Evolutionary conservation across 2,113 vertebrate genomes (phyloP).

Genomic region (Nyctibius bracteatus): DNA sequence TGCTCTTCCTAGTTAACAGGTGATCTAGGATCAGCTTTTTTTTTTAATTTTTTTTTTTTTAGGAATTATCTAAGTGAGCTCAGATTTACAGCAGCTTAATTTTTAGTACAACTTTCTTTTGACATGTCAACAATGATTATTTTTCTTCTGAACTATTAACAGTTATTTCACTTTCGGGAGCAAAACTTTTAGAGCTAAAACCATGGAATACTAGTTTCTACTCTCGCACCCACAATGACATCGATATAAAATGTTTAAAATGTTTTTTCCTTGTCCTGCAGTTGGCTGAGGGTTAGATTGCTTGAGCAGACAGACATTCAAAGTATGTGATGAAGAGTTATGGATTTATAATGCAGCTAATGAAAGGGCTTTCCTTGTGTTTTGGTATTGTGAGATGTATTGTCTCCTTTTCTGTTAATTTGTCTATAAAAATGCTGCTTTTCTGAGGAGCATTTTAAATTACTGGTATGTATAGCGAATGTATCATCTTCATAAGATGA

Average conservation of each 20-base stretch:
- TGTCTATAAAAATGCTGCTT: constrained; percentile 54
- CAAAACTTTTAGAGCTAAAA: constrained; percentile 48
- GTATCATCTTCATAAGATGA: constrained; percentile 72
- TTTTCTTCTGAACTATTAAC: constrained; percentile 13
- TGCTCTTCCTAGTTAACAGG: constrained; percentile 24
- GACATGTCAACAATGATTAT: constrained; percentile 21
- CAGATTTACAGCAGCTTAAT: constrained; percentile 46
- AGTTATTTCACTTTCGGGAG: constrained; percentile 43
- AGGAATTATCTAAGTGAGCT: not conserved
- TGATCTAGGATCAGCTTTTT: constrained; percentile 34
- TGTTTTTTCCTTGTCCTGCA: constrained; percentile 27
- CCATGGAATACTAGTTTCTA: not conserved
- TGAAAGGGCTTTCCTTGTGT: constrained; percentile 67
- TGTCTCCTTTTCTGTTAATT: constrained; percentile 59
- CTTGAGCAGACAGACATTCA: constrained; percentile 51
- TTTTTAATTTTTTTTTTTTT: not conserved
- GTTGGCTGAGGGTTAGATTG: constrained; percentile 39
- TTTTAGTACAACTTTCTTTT: constrained; percentile 50
- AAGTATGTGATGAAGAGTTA: constrained; percentile 49
- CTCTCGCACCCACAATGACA: not conserved
- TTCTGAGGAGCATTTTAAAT: constrained; percentile 61
- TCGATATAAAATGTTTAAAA: not conserved
- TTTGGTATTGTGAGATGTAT: constrained; percentile 36
- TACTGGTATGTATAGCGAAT: constrained; percentile 45
- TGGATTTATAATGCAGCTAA: constrained; percentile 55